Conservation (phyloP, 2,888 invertebrate genomes). For the Nudaria mundana region DNA sequence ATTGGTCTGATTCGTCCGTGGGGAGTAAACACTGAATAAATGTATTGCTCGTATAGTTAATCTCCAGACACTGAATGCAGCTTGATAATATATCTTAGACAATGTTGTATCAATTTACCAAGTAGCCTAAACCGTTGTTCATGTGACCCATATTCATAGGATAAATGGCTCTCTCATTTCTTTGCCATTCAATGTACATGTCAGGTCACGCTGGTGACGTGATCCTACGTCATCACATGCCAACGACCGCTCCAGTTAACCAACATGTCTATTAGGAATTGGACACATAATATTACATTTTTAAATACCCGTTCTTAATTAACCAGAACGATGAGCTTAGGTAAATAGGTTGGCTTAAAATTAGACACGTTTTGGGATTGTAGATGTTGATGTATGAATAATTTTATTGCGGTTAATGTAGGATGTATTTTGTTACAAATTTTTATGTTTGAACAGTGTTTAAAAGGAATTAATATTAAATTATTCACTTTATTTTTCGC, state of each 20-base stretch:
- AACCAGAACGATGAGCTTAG: constrained; percentile 36
- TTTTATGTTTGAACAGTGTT: no score
- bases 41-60: no score
- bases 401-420: constrained; percentile 19
- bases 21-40: no score
- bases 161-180: constrained; percentile 24
- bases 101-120: constrained; percentile 23
- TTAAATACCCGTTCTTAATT: constrained; percentile 48
- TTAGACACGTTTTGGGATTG: constrained; percentile 32
- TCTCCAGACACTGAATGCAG: no score
- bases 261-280: constrained; percentile 34
- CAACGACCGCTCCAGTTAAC: constrained; percentile 52
- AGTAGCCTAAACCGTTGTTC: constrained; percentile 24
- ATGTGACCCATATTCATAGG: constrained; percentile 24
- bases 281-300: constrained; percentile 45
- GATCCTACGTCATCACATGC: constrained; percentile 27
- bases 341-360: constrained; percentile 48
- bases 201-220: constrained; percentile 20
- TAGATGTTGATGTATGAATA: constrained; percentile 14
- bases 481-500: no score
- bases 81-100: constrained; percentile 31
- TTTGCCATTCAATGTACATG: constrained; percentile 23
- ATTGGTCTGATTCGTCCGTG: no score
- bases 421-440: constrained; percentile 3
- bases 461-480: no score